phyloP scores from a whole-genome alignment of 2,888 invertebrate species.

The Ferdinandea cuprea region DNA sequence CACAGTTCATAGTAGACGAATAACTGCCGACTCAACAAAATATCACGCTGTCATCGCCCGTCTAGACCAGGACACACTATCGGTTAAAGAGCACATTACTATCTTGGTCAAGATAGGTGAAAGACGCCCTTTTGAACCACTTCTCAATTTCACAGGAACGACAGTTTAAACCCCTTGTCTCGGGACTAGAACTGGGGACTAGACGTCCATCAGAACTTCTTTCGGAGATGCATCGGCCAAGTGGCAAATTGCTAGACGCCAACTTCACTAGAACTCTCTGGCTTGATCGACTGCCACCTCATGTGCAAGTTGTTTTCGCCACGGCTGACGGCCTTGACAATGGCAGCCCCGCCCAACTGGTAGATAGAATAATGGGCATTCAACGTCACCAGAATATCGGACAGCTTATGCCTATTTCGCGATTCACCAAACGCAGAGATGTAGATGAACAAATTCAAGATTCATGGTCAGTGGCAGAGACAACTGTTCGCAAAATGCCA shows the following conservation, averaged over 20 bases:
- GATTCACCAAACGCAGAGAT: constrained; percentile 2
- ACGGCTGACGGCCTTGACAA: no score
- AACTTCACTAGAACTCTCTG: constrained; percentile 11
- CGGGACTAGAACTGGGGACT: constrained; percentile 18
- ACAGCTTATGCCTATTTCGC: constrained; percentile 15
- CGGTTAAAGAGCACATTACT: constrained; percentile 29
- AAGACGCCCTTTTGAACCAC: constrained; percentile 33
- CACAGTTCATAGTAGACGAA: constrained; percentile 41
- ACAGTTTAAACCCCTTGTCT: constrained; percentile 28
- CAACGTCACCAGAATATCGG: constrained; percentile 8
- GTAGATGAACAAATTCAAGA: constrained; percentile 23
- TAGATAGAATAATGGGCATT: constrained; percentile 26
- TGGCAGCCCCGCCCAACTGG: constrained; percentile 26
- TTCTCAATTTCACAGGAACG: constrained; percentile 33
- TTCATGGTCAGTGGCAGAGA: constrained; percentile 18
- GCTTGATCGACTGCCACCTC: constrained; percentile 20
- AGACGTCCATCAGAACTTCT: constrained; percentile 18
- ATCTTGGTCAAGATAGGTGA: constrained; percentile 34
- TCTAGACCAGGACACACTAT: constrained; percentile 37
- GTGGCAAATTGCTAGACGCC: constrained; percentile 16
- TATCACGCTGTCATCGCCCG: no score
- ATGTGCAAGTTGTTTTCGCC: no score
- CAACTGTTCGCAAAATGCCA: constrained; percentile 21
- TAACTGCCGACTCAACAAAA: no score
- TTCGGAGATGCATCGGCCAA: constrained; percentile 17